Percentiles rank a stretch among this genome's conserved stretches.
Evolutionary conservation across 2,888 invertebrate genomes (phyloP).

Genomic region (Pristionchus mayeri): DNA sequence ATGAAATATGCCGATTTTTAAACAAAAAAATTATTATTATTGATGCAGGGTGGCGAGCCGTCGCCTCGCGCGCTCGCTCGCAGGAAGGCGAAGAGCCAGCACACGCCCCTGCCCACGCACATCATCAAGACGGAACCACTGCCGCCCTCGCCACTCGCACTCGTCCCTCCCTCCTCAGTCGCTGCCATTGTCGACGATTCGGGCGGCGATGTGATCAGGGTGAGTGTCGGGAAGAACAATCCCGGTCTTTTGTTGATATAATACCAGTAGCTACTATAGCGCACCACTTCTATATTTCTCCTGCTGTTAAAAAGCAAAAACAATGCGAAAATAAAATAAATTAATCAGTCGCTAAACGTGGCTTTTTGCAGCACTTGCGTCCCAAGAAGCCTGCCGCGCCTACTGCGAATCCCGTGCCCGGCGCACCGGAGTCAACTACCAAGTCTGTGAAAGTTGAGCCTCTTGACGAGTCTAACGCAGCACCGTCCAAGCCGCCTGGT

Average conservation of each 20-base stretch:
- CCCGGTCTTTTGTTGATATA: too few relatives aligned
- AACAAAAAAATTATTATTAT: too few relatives aligned
- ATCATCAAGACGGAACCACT: slow-evolving; percentile 19
- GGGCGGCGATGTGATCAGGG: background rate
- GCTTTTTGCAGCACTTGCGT: background rate
- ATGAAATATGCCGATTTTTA: background rate
- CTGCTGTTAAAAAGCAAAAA: background rate
- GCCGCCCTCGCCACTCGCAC: background rate
- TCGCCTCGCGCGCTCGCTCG: slow-evolving; percentile 25
- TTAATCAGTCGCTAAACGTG: too few relatives aligned
- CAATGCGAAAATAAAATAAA: too few relatives aligned
- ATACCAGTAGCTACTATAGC: too few relatives aligned
- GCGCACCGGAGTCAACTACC: background rate
- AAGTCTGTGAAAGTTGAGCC: background rate
- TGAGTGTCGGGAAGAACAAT: background rate
- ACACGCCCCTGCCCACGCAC: background rate
- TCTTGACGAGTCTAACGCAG: background rate
- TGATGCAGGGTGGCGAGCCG: background rate
- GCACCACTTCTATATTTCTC: too few relatives aligned
- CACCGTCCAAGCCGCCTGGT: background rate
- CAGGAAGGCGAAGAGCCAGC: background rate
- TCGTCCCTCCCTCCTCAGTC: background rate
- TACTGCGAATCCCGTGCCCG: background rate
- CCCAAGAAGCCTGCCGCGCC: background rate
- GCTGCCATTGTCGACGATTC: background rate